Base-by-base conservation (phyloP, 1,140 invertebrate genomes). In the Physella acuta region DNA sequence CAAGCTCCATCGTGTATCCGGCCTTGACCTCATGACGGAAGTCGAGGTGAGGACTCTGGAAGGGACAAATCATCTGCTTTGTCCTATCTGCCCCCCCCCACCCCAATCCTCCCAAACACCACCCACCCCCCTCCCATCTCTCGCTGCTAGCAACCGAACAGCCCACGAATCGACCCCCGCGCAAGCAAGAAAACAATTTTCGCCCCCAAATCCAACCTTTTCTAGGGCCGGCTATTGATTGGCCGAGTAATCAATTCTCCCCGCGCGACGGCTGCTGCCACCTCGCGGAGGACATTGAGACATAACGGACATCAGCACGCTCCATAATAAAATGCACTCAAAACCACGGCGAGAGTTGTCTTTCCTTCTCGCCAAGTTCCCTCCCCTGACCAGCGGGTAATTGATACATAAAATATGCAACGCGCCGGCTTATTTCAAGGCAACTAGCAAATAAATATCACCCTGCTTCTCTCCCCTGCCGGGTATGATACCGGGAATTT, bases 191-290 rank as follows among this genome's bases (percentile, higher is more conserved):
- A 34, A 58, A 58, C 56, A 58, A 58, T 34, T 30, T 34, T 34
- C 56, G 33, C 31, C 28, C 26, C 56, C 56, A 58, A 58, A 58
- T 58, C 56, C 33, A 34, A 58, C 56, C 31, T 58, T 33, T 34
- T 58, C 33, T 1, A 58, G 56, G 56, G 30, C 56, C 36, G 4
- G 2, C 53, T 58, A 58, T 58, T 58, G 56, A 58, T 58, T 58
- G 20, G 62, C 49, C 34, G 33, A 65, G 20, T 52, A 65, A 52
- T 33, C 39, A 51, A 33, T 51, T 28, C 14, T 60, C 20, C 16
- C 26, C 14, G 8, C 58, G 26, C 30, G 37, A 11, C 1, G 24
- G 44, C 17, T 31, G 37, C 31, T 52, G 62, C 8, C 39, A n/a
- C 26, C 17, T 51, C 1, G 37, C 14, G 37, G 37, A 44, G 61